Conservation (phyloP, 2,888 invertebrate species). For the Amblyjoppa fuscipennis region DNA sequence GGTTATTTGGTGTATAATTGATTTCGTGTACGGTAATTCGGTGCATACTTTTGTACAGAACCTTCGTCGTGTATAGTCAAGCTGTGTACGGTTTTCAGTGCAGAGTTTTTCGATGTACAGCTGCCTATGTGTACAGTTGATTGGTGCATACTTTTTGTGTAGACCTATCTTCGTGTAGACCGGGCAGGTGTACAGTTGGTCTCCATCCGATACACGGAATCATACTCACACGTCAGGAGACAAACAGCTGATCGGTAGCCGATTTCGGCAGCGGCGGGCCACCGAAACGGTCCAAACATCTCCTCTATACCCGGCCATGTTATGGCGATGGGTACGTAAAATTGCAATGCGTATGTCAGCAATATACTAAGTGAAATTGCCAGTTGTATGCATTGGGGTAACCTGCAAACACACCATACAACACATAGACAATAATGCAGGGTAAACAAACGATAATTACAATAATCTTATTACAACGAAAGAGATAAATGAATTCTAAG, state of each 20-base stretch:
- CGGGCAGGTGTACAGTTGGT: too few species aligned
- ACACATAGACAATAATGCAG: constrained; percentile 59
- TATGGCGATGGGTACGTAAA: constrained; percentile 97
- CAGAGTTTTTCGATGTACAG: too few species aligned
- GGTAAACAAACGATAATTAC: constrained; percentile 36
- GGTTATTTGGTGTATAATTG: too few species aligned
- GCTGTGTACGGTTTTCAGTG: too few species aligned
- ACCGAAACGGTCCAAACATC: constrained; percentile 87
- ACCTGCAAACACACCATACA: constrained; percentile 85
- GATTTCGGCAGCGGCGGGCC: constrained; percentile 89
- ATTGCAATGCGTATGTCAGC: constrained; percentile 96
- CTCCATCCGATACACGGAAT: not conserved
- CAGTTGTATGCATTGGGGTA: constrained; percentile 93
- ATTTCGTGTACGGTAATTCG: too few species aligned
- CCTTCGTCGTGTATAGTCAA: too few species aligned
- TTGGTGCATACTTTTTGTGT: too few species aligned
- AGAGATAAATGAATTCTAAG: constrained; percentile 39
- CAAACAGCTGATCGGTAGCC: constrained; percentile 91
- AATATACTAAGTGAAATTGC: constrained; percentile 95
- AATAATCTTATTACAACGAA: constrained; percentile 43
- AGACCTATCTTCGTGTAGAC: too few species aligned
- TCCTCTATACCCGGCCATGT: constrained; percentile 91
- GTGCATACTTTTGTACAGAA: too few species aligned
- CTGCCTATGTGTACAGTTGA: too few species aligned
- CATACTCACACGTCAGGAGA: constrained; percentile 92